These are phyloP conservation scores for Netelia fuscicornis DNA, from an alignment of 2,888 invertebrate genomes.

Conservation along the genomic window DNA sequence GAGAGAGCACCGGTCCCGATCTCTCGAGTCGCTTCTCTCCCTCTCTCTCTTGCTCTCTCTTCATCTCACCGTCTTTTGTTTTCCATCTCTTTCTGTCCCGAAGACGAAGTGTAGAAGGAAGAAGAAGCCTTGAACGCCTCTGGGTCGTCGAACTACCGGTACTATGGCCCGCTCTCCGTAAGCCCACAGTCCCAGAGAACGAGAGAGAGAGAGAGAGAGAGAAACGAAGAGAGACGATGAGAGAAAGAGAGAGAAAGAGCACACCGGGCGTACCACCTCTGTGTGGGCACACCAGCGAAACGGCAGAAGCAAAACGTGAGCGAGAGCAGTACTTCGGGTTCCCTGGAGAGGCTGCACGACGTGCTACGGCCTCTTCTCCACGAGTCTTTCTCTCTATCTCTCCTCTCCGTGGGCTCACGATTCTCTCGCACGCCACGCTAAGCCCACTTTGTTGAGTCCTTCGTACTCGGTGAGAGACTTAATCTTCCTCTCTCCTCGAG, in stretches of 20 bases:
- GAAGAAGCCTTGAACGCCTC: conserved; percentile 77
- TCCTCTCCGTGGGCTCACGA: conserved; percentile 46
- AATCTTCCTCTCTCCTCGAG: neutral
- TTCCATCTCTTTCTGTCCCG: conserved; percentile 18
- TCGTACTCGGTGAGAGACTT: neutral
- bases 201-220: neutral
- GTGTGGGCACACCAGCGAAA: conserved; percentile 68
- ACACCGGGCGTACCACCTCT: conserved; percentile 46
- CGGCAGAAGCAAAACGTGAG: conserved; percentile 62
- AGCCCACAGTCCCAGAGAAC: conserved; percentile 31
- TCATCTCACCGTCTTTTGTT: neutral
- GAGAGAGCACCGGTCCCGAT: conserved; percentile 13
- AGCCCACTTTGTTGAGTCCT: conserved; percentile 36
- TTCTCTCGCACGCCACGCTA: conserved; percentile 16
- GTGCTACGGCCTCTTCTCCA: conserved; percentile 37
- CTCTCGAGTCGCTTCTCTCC: neutral
- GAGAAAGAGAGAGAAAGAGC: conserved; percentile 35
- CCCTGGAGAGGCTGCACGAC: conserved; percentile 52
- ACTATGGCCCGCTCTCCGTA: conserved; percentile 62
- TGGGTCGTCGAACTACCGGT: conserved; percentile 81
- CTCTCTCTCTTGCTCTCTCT: neutral
- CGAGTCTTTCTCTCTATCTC: conserved; percentile 14
- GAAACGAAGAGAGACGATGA: neutral
- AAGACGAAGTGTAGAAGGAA: conserved; percentile 56
- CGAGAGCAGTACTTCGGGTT: conserved; percentile 63